These are phyloP conservation scores for Melinaea marsaeus DNA, from an alignment of 2,888 invertebrate species.

Conservation along the genomic window DNA sequence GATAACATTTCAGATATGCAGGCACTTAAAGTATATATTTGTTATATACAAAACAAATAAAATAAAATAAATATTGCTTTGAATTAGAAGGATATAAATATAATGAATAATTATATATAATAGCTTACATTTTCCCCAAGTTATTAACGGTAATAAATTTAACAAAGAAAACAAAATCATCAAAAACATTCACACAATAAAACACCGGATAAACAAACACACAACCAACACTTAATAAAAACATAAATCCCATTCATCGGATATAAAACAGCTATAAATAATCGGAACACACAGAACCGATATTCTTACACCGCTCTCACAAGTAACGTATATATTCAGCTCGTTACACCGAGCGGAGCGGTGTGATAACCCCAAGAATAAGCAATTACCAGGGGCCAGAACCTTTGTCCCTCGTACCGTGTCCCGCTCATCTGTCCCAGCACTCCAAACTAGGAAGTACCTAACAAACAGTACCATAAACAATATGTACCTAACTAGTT, in stretches of 20 bases:
- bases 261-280: constrained; percentile 26
- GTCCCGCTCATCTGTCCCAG: constrained; percentile 39
- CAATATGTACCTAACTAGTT: constrained; percentile 35
- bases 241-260: constrained; percentile 28
- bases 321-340: constrained; percentile 32
- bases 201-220: not conserved
- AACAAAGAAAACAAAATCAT: too few relatives aligned
- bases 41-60: too few relatives aligned
- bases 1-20: too few relatives aligned
- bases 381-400: constrained; percentile 38
- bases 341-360: constrained; percentile 28
- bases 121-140: too few relatives aligned
- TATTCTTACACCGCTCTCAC: constrained; percentile 29
- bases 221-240: not conserved
- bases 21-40: too few relatives aligned
- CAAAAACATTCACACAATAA: too few relatives aligned
- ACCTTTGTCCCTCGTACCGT: constrained; percentile 34
- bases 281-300: constrained; percentile 20
- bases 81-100: too few relatives aligned
- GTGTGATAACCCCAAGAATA: constrained; percentile 35
- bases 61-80: too few relatives aligned
- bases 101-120: too few relatives aligned
- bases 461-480: constrained; percentile 46
- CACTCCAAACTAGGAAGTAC: constrained; percentile 39
- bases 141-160: too few relatives aligned